Evolutionary conservation across 1,140 invertebrate genomes (phyloP), one percentile per base, ranked within the genome.

Genomic region (Lepidurus apus): DNA sequence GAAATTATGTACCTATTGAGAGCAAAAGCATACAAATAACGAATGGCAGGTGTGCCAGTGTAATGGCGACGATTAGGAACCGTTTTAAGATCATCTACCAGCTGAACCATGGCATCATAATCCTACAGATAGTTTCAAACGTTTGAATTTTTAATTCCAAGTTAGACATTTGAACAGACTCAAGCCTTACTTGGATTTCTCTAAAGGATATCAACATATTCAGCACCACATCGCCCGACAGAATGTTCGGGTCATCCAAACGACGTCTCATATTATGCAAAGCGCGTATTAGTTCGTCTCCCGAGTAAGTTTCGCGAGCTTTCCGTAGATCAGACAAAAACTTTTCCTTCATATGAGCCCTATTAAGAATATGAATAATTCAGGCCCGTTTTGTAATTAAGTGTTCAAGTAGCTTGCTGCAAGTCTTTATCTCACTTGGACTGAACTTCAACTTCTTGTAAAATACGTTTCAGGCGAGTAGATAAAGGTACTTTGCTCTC

Each of bases 261-360:
- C 97, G 88, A 82, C 93, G 93, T 10, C 95, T 89, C 91, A 99
- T 95, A 76, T 95, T 94, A 81, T 95, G 91, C 45, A 99, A 85
- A 78, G 91, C 91, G 83, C 91, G 91, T 21, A 91, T 89, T n/a
- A 98, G 86, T 83, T 98, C 96, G 77, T 92, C 90, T 7, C 95
- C 94, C 73, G 90, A 92, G 85, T 92, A 92, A 8, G 89, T 91
- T 84, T 99, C 97, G 77, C 95, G 90, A 4, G 95, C 92, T 87
- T 98, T 97, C 9, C 97, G 89, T 43, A 99, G 87, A 87, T 99
- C 98, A 34, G 91, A 88, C 73, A 99, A 85, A 87, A 99, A 99
- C 86, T 98, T 98, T 85, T 99, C 98, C 85, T 98, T 97, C 87
- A 98, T 93, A 85, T 99, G 97, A 7, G 94, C 94, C 86, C 95